These are phyloP conservation scores for Caenorhabditis wallacei DNA, from an alignment of 2,888 invertebrate genomes.

Conservation along the genomic window DNA sequence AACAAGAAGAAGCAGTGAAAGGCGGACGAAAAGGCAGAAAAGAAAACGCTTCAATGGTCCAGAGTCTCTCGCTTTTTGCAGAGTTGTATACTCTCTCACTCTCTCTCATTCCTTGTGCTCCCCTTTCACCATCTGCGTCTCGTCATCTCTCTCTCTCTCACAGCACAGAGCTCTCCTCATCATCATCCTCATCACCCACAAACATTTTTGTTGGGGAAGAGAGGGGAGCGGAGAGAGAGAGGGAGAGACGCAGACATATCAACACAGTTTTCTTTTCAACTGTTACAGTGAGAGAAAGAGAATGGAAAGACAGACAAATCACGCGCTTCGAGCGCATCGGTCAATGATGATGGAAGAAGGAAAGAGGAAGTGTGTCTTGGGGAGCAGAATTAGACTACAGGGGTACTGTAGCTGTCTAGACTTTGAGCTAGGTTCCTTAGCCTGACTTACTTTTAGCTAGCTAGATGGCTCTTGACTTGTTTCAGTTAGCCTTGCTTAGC, in stretches of 20 bases:
- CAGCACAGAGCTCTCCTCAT: not conserved
- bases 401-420: too few species aligned
- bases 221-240: not conserved
- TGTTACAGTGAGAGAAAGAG: not conserved
- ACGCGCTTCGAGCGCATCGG: not conserved
- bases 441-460: too few species aligned
- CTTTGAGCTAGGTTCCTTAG: too few species aligned
- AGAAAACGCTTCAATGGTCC: slow-evolving; percentile 55
- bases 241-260: slow-evolving; percentile 3
- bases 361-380: too few species aligned
- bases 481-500: too few species aligned
- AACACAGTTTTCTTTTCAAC: not conserved
- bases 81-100: slow-evolving; percentile 1
- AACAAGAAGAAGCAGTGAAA: not conserved
- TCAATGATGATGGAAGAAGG: too few species aligned
- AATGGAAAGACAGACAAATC: not conserved
- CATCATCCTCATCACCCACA: not conserved
- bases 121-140: slow-evolving; percentile 11
- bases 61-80: slow-evolving; percentile 6
- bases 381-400: too few species aligned
- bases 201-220: not conserved
- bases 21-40: not conserved
- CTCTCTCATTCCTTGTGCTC: not conserved
- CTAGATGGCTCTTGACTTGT: too few species aligned
- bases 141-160: not conserved